Percentiles rank a stretch among this genome's conserved stretches.
These are phyloP conservation scores for Apodemus speciosus DNA, from an alignment of 2,113 vertebrate species.

Conservation along the genomic window DNA sequence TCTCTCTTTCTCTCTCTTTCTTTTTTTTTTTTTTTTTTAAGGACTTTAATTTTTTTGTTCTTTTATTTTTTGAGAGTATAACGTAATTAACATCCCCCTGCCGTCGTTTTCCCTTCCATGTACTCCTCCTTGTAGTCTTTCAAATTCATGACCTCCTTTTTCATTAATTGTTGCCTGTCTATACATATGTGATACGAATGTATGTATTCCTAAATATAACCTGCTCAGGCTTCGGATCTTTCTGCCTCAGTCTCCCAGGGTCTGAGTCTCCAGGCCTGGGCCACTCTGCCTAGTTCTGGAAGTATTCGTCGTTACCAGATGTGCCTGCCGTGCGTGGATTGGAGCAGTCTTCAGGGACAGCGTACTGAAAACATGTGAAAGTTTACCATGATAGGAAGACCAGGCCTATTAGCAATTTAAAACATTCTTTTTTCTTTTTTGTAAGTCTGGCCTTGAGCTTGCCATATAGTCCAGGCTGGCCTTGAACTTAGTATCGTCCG, in stretches of 20 bases:
- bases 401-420: not conserved
- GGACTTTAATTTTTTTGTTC: not conserved
- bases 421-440: too few species aligned
- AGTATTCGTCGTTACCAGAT: not conserved
- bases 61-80: not conserved
- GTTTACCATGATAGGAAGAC: not conserved
- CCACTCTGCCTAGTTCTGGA: not conserved
- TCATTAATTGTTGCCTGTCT: not conserved
- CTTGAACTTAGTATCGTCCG: not conserved
- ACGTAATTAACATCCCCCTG: not conserved
- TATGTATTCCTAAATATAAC: not conserved
- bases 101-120: not conserved
- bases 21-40: not conserved
- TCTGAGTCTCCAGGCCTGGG: not conserved
- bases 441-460: not conserved
- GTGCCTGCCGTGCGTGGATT: accelerated
- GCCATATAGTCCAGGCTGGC: not conserved
- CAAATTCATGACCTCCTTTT: not conserved
- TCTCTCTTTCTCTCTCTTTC: too few species aligned
- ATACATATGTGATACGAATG: not conserved
- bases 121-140: not conserved
- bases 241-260: not conserved
- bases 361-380: not conserved
- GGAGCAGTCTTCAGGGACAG: not conserved
- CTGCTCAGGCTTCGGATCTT: not conserved